Evolutionary conservation across 2,888 invertebrate species (phyloP), one percentile per base, ranked within the genome.

Genomic region (Thumatha senex): DNA sequence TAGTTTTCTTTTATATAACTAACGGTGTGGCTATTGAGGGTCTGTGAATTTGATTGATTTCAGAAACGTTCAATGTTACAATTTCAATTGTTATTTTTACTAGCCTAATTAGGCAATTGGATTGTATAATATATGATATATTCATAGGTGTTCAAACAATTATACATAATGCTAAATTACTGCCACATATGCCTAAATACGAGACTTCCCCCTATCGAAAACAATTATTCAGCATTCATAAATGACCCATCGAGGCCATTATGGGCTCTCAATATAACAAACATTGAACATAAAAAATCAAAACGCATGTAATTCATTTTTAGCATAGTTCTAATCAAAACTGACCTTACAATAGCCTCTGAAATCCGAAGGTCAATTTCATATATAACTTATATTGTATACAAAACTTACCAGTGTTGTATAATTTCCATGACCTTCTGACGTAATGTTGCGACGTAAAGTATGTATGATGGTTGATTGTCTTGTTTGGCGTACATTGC

Each of bases 321-420:
- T 48, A 39, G 46, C 50, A 47, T 36, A 15, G 50, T 56, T 55
- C 66, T 66, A 70, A 68, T 67, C 62, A 67, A 49, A 61, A 44
- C 43, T 61, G 80, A 81, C 86, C 84, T 85, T 71, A 67, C 51
- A 54, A 41, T 70, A 79, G 82, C 86, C 84, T 85, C 64, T 72
- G 47, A 48, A 42, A 46, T 31, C 68, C 15, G 56, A 82, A 81
- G 80, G 82, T 76, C 74, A 63, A 58, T 56, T 46, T 60, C 46
- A 55, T 55, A 54, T 41, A 44, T 59, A 48, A 41, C 46, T 46
- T 62, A 59, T 62, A 61, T 61, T 58, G 46, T 58, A 58, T 49
- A 61, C 51, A 50, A 65, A 64, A 65, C 61, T 62, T 65, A 56
- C 53, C 31, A 36, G 48, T 50, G 48, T 62, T 64, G 54, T 61